Base-by-base conservation (phyloP, 53 echinoderm and acorn worm genomes). In the Paracentrotus lividus region DNA sequence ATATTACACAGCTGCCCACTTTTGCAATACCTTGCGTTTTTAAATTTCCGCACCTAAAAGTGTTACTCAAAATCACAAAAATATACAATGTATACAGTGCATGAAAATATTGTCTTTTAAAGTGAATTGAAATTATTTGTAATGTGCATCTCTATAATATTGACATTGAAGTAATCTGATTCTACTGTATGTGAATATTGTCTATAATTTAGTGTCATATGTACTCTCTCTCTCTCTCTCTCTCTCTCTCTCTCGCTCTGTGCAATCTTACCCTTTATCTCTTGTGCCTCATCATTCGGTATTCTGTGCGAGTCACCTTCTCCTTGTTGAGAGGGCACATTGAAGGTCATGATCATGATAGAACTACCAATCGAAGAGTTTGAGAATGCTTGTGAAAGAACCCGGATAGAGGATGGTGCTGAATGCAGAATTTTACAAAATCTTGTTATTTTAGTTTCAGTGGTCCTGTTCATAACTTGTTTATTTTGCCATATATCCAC, bases 151-250 rank as follows among this genome's bases (percentile, higher is more conserved):
- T n/a, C n/a, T n/a, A n/a, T n/a, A n/a, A n/a, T n/a, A n/a, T n/a
- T n/a, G n/a, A n/a, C n/a, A n/a, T n/a, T n/a, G n/a, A n/a, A n/a
- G n/a, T n/a, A n/a, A n/a, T n/a, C n/a, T n/a, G n/a, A n/a, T n/a
- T n/a, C n/a, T n/a, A n/a, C n/a, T n/a, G n/a, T n/a, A n/a, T n/a
- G n/a, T n/a, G n/a, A n/a, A n/a, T n/a, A n/a, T n/a, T n/a, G n/a
- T n/a, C n/a, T n/a, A n/a, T n/a, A n/a, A n/a, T n/a, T n/a, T n/a
- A n/a, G n/a, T n/a, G n/a, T n/a, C n/a, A n/a, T n/a, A n/a, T n/a
- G n/a, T n/a, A n/a, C 53, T 85, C 27, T 49, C 77, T 43, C 31
- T 49, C 53, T 51, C 85, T 51, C 84, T n/a, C 85, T 49, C 52
- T 49, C 49, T 9, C 31, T 7, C n/a, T 52, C n/a, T 2, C 47